These are phyloP conservation scores for Apoda limacodes DNA, from an alignment of 2,888 invertebrate species.

Conservation along the genomic window DNA sequence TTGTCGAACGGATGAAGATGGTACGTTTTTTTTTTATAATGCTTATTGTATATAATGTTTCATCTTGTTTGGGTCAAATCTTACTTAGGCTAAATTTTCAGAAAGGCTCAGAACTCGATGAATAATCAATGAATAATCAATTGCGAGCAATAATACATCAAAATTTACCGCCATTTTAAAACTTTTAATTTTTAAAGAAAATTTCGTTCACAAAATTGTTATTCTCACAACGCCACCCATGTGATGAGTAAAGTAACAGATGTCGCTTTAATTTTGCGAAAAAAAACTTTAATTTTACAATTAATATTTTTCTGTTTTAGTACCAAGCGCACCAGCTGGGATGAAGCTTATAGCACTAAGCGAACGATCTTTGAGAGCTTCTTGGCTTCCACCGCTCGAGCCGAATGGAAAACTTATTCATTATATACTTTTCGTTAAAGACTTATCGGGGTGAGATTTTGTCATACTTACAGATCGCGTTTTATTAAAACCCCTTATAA, in stretches of 20 bases:
- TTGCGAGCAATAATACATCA: too few species aligned
- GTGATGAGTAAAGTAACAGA: too few species aligned
- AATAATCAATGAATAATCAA: too few species aligned
- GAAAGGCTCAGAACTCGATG: too few species aligned
- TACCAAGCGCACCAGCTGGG: conserved; percentile 86
- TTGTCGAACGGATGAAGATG: conserved; percentile 88
- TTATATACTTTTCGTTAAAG: conserved; percentile 83
- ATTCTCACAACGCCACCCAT: too few species aligned
- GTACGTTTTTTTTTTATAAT: conserved; percentile 39
- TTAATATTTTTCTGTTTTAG: conserved; percentile 50
- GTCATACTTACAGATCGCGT: too few species aligned
- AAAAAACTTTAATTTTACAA: neutral
- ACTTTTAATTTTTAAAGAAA: too few species aligned
- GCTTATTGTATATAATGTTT: neutral
- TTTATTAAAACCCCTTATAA: too few species aligned
- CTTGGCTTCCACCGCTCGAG: conserved; percentile 86
- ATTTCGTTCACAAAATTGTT: too few species aligned
- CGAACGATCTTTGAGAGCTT: conserved; percentile 82
- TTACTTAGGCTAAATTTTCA: neutral
- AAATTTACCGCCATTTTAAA: too few species aligned
- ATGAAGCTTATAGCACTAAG: conserved; percentile 87
- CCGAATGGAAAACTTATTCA: conserved; percentile 86
- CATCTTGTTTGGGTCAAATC: neutral
- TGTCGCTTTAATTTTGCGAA: too few species aligned
- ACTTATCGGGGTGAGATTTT: conserved; percentile 72